These are phyloP conservation scores for Folsomia manolachei DNA, from an alignment of 2,888 invertebrate species.

Conservation along the genomic window DNA sequence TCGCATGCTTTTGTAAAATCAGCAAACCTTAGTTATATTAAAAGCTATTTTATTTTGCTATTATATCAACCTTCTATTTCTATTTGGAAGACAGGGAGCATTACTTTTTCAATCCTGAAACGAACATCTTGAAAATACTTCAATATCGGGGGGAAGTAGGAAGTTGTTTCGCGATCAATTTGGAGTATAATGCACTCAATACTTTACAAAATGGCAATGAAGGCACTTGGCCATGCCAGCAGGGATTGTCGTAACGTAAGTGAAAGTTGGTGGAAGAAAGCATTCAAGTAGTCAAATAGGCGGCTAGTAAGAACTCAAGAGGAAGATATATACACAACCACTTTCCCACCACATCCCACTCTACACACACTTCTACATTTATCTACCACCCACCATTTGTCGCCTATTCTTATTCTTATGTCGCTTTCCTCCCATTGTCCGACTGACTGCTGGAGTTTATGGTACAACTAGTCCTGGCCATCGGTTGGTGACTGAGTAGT, in stretches of 20 bases:
- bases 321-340: background rate
- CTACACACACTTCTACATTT: background rate
- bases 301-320: too few species aligned
- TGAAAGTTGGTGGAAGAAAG: background rate
- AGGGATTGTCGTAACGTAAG: background rate
- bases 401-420: background rate
- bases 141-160: background rate
- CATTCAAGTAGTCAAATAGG: too few species aligned
- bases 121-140: too few species aligned
- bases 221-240: background rate
- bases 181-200: background rate
- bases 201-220: background rate
- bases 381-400: background rate
- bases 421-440: background rate
- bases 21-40: too few species aligned
- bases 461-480: background rate
- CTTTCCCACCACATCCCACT: background rate
- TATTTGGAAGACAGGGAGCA: too few species aligned
- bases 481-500: too few species aligned
- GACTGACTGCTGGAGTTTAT: background rate
- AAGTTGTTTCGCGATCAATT: background rate
- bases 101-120: too few species aligned
- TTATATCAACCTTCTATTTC: too few species aligned
- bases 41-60: too few species aligned
- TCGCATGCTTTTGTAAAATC: too few species aligned